Conservation (phyloP, 2,888 invertebrate species). For the Globia sparganii region DNA sequence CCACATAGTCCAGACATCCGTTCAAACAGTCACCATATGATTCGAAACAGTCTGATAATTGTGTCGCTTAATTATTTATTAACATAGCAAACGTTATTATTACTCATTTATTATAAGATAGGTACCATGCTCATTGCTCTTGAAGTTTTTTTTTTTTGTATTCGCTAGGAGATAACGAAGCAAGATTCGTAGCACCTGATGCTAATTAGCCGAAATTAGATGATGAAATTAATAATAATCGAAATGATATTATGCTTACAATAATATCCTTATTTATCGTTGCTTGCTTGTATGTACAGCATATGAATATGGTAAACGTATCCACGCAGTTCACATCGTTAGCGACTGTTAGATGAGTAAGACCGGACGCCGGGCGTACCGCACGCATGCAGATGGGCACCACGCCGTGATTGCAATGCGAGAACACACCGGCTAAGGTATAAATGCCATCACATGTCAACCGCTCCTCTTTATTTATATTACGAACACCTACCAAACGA, state of each 20-base stretch:
- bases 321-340: slow-evolving; percentile 77
- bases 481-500: slow-evolving; percentile 84
- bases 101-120: slow-evolving; percentile 7
- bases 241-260: slow-evolving; percentile 10
- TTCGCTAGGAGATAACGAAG: slow-evolving; percentile 6
- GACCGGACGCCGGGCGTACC: slow-evolving; percentile 86
- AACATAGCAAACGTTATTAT: slow-evolving; percentile 18
- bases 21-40: slow-evolving; percentile 65
- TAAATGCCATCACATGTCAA: slow-evolving; percentile 87
- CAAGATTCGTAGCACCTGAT: slow-evolving; percentile 14
- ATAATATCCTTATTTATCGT: slow-evolving; percentile 39
- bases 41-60: slow-evolving; percentile 53
- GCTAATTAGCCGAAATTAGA: slow-evolving; percentile 9
- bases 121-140: not conserved
- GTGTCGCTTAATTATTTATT: slow-evolving; percentile 47
- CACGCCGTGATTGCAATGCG: slow-evolving; percentile 86
- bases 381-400: slow-evolving; percentile 86
- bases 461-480: slow-evolving; percentile 82
- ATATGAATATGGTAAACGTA: slow-evolving; percentile 71
- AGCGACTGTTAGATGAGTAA: slow-evolving; percentile 85
- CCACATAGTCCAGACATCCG: slow-evolving; percentile 79
- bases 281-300: slow-evolving; percentile 30
- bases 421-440: slow-evolving; percentile 86
- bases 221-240: slow-evolving; percentile 15
- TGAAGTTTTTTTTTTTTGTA: not conserved